Evolutionary conservation across 2,797 vertebrate genomes (phyloP).

Genomic region (Dipus sagitta): DNA sequence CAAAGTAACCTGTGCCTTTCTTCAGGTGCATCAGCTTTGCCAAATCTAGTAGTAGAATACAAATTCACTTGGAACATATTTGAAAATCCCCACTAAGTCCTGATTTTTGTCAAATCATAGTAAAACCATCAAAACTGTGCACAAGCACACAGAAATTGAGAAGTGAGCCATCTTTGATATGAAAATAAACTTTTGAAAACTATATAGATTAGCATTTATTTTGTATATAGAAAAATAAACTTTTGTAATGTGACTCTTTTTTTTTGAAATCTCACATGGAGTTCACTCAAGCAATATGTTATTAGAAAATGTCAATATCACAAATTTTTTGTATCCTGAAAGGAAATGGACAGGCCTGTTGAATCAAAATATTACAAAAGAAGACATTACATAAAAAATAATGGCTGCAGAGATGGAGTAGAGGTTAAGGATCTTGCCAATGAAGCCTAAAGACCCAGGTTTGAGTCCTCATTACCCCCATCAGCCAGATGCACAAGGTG

Average conservation of each 20-base stretch:
- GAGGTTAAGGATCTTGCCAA: too few species aligned
- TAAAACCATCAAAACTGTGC: slow-evolving; percentile 32
- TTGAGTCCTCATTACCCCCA: too few species aligned
- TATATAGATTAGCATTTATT: slow-evolving; percentile 31
- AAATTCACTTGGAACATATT: background rate
- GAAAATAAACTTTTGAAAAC: slow-evolving; percentile 42
- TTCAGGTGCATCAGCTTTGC: background rate
- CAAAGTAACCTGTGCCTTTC: background rate
- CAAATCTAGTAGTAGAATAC: slow-evolving; percentile 43
- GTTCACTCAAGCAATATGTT: background rate
- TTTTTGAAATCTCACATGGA: slow-evolving; percentile 26
- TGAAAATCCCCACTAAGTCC: slow-evolving; percentile 41
- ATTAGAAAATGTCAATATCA: slow-evolving; percentile 47
- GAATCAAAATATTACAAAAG: background rate
- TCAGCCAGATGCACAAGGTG: too few species aligned
- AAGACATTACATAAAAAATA: background rate
- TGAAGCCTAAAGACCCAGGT: too few species aligned
- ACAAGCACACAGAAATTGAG: background rate
- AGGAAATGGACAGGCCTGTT: background rate
- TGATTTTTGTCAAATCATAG: slow-evolving; percentile 55
- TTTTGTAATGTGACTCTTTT: slow-evolving; percentile 20
- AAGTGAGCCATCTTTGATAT: slow-evolving; percentile 12
- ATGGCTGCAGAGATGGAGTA: too few species aligned
- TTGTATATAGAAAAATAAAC: slow-evolving; percentile 19
- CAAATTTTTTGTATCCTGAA: background rate